Percentiles rank a stretch among this genome's conserved stretches.
phyloP scores from a whole-genome alignment of 2,797 vertebrate genomes.

The Macropodus opercularis region DNA sequence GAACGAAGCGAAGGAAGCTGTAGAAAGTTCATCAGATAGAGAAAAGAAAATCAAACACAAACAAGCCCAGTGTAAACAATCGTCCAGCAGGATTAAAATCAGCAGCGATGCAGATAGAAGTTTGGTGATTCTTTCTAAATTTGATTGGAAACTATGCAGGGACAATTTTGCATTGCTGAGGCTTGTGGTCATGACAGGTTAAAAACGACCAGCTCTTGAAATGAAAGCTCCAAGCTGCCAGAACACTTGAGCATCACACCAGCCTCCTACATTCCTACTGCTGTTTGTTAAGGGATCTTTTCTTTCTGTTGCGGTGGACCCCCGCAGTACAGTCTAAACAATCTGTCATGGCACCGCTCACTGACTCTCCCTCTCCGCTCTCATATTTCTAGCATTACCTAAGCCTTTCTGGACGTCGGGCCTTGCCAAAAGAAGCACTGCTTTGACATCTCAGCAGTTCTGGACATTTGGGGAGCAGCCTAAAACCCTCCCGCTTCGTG shows the following conservation, averaged over 20 bases:
- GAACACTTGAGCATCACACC: slow-evolving; percentile 40
- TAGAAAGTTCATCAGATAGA: background rate
- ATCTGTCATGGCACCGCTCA: slow-evolving; percentile 44
- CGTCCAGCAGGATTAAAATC: slow-evolving; percentile 14
- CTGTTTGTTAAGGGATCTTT: slow-evolving; percentile 38
- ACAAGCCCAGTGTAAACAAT: slow-evolving; percentile 13
- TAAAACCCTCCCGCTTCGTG: slow-evolving; percentile 44
- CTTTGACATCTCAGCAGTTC: slow-evolving; percentile 47
- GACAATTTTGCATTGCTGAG: slow-evolving; percentile 8
- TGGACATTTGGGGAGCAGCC: slow-evolving; percentile 48
- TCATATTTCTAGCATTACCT: slow-evolving; percentile 60
- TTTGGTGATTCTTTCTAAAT: slow-evolving; percentile 13
- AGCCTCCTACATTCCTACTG: slow-evolving; percentile 66
- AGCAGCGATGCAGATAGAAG: slow-evolving; percentile 11
- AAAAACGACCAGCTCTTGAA: slow-evolving; percentile 37
- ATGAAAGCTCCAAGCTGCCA: slow-evolving; percentile 49
- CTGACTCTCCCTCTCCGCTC: slow-evolving; percentile 33
- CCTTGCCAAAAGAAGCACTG: slow-evolving; percentile 61
- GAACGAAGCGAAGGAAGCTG: background rate
- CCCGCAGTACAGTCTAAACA: slow-evolving; percentile 68
- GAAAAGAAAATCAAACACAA: slow-evolving; percentile 1
- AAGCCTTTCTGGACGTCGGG: slow-evolving; percentile 29
- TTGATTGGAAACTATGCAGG: slow-evolving; percentile 16
- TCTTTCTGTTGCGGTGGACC: slow-evolving; percentile 61
- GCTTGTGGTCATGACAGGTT: slow-evolving; percentile 34